Percentiles rank a stretch among this genome's conserved stretches.
phyloP scores from a whole-genome alignment of 2,888 invertebrate species.

The Panzeria rudis region DNA sequence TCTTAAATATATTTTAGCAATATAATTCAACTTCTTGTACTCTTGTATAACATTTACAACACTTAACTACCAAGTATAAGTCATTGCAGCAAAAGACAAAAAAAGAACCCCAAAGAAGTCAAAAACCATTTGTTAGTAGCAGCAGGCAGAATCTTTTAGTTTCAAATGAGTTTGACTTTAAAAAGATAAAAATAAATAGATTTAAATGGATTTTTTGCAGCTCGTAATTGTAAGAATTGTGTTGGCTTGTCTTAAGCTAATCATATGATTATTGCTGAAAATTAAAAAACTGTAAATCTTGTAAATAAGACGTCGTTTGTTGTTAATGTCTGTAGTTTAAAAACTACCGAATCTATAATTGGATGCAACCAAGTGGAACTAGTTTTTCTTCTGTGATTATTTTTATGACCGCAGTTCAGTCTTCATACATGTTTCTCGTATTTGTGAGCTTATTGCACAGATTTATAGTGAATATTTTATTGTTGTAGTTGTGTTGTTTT shows the following conservation, averaged over 20 bases:
- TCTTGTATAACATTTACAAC: constrained; percentile 32
- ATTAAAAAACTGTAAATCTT: constrained; percentile 56
- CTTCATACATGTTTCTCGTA: constrained; percentile 22
- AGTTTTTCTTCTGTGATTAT: constrained; percentile 72
- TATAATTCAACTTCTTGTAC: not conserved
- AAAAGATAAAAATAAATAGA: constrained; percentile 29
- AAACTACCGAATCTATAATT: constrained; percentile 77
- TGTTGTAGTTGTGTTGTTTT: not conserved
- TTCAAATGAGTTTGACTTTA: not conserved
- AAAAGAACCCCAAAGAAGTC: not conserved
- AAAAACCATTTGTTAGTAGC: constrained; percentile 39
- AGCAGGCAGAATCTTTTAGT: constrained; percentile 20
- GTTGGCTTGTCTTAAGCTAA: constrained; percentile 47
- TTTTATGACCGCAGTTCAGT: not conserved
- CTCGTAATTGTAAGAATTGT: constrained; percentile 20
- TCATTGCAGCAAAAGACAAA: not conserved
- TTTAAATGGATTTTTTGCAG: constrained; percentile 34
- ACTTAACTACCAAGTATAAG: constrained; percentile 21
- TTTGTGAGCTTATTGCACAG: constrained; percentile 8
- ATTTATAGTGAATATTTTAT: constrained; percentile 42
- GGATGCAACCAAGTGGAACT: constrained; percentile 81
- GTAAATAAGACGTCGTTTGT: constrained; percentile 32
- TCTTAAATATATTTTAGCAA: constrained; percentile 31
- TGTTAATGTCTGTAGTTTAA: constrained; percentile 44
- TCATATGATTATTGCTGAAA: constrained; percentile 53